Percentiles rank a stretch among this genome's conserved stretches.
These are phyloP conservation scores for Hipparchia sbordonii DNA, from an alignment of 2,888 invertebrate genomes.

Conservation along the genomic window DNA sequence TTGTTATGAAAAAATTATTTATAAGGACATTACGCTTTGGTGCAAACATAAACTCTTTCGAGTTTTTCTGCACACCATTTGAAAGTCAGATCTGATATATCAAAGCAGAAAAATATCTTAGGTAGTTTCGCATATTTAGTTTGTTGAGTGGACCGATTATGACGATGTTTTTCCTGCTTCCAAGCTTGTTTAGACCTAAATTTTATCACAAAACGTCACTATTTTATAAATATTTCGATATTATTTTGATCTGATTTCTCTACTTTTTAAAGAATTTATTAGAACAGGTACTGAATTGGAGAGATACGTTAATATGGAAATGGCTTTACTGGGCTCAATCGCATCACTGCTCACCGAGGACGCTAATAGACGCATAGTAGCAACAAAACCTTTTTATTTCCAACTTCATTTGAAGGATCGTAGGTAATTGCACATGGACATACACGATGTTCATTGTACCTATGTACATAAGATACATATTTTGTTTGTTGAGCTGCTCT, in stretches of 20 bases:
- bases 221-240: not conserved
- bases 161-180: too few relatives aligned
- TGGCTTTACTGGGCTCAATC: conserved; percentile 31
- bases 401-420: conserved; percentile 22
- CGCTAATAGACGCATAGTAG: conserved; percentile 58
- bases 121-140: too few relatives aligned
- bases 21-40: too few relatives aligned
- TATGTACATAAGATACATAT: not conserved
- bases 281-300: too few relatives aligned
- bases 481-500: conserved; percentile 1
- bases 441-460: not conserved
- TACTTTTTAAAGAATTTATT: not conserved
- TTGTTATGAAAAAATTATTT: too few relatives aligned
- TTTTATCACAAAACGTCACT: too few relatives aligned
- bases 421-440: conserved; percentile 14
- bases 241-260: not conserved
- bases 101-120: too few relatives aligned
- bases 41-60: too few relatives aligned
- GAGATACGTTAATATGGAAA: not conserved
- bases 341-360: conserved; percentile 48
- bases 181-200: too few relatives aligned
- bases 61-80: too few relatives aligned
- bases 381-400: conserved; percentile 46
- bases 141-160: too few relatives aligned
- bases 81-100: too few relatives aligned